A percentile compares a stretch with the other conserved stretches of the same genome.
phyloP scores from a whole-genome alignment of 2,797 vertebrate genomes.

The Vultur gryphus region DNA sequence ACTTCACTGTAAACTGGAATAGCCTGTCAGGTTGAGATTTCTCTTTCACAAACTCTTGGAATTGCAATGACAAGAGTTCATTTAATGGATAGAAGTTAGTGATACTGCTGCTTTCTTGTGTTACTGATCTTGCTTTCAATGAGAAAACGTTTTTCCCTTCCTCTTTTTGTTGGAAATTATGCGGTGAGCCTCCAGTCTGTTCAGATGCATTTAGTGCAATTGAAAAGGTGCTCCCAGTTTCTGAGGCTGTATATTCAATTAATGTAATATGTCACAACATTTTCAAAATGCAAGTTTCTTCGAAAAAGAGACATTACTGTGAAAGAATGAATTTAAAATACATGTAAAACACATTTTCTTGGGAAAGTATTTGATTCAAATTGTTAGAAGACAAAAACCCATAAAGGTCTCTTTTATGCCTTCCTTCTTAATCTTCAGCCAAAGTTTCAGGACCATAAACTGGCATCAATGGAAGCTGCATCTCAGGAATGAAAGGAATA shows the following conservation, averaged over 20 bases:
- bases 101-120: neutral
- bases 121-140: neutral
- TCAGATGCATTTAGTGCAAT: neutral
- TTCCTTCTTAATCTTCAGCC: constrained; percentile 13
- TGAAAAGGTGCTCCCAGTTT: constrained; percentile 59
- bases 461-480: constrained; percentile 13
- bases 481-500: constrained; percentile 37
- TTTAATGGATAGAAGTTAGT: neutral
- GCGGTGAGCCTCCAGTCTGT: neutral
- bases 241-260: constrained; percentile 55
- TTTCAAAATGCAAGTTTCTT: constrained; percentile 67
- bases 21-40: neutral
- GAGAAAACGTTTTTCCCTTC: neutral
- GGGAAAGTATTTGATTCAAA: constrained; percentile 18
- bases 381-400: constrained; percentile 32
- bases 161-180: neutral
- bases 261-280: constrained; percentile 68
- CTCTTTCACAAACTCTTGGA: neutral
- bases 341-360: constrained; percentile 27
- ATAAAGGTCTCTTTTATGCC: constrained; percentile 7
- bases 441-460: constrained; percentile 54
- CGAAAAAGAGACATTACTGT: constrained; percentile 56
- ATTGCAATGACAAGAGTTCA: neutral
- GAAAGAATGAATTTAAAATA: constrained; percentile 51
- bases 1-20: neutral